phyloP scores from a whole-genome alignment of 2,888 invertebrate species.

The Balanococcus diminutus region DNA sequence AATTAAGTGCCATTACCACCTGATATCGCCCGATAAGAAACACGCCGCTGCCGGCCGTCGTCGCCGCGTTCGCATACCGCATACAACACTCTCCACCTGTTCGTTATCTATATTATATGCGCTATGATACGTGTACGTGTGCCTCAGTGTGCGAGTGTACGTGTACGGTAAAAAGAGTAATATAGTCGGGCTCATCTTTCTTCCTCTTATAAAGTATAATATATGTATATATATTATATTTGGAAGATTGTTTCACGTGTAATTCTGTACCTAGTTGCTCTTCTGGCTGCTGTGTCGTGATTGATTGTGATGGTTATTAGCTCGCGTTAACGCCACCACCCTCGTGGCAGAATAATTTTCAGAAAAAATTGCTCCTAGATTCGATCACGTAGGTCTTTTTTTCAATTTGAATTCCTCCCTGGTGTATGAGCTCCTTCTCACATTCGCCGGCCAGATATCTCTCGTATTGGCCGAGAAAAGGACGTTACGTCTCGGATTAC shows the following conservation, averaged over 20 bases:
- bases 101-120: not conserved
- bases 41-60: not conserved
- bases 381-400: not conserved
- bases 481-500: slow-evolving; percentile 20
- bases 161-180: slow-evolving; percentile 50
- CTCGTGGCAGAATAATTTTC: not conserved
- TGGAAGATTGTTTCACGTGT: not conserved
- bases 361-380: too few species aligned
- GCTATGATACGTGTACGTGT: slow-evolving; percentile 1
- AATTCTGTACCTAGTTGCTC: not conserved
- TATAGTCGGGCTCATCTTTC: slow-evolving; percentile 50
- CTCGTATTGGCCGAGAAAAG: not conserved
- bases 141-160: not conserved
- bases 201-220: not conserved
- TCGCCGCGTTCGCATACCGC: not conserved
- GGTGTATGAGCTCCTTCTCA: not conserved
- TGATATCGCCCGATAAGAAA: slow-evolving; percentile 16
- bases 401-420: not conserved
- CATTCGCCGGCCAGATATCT: not conserved
- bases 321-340: not conserved
- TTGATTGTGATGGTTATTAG: not conserved
- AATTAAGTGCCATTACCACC: slow-evolving; percentile 35
- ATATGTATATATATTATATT: not conserved
- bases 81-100: not conserved
- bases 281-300: not conserved